phyloP scores from a whole-genome alignment of 64 coral and sea anemone species.

The Orbicella faveolata region DNA sequence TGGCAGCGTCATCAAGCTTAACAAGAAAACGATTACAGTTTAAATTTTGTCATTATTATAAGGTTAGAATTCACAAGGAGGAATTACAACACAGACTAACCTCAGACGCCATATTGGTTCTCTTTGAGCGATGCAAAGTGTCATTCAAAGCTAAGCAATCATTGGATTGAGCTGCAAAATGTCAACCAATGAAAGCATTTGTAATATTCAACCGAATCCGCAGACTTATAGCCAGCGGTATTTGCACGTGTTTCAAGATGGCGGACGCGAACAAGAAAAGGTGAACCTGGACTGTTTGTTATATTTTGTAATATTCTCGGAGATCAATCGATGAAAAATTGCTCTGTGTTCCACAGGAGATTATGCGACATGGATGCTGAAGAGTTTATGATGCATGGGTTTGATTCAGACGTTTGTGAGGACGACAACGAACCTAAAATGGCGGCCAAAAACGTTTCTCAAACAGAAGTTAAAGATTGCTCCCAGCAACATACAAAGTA shows the following conservation, averaged over 20 bases:
- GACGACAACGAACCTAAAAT: background rate
- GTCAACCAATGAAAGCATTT: constrained; percentile 2
- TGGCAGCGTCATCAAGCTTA: constrained; percentile 22
- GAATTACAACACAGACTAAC: background rate
- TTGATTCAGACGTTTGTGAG: constrained; percentile 59
- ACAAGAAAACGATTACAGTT: background rate
- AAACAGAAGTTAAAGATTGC: background rate
- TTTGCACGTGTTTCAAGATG: constrained; percentile 36
- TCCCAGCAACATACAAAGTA: background rate
- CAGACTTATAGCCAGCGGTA: background rate
- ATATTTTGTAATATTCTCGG: background rate
- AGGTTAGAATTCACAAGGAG: background rate
- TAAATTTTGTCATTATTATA: background rate
- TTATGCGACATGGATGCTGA: constrained; percentile 75
- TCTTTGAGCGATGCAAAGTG: background rate
- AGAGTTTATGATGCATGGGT: constrained; percentile 76
- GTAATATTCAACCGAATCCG: background rate
- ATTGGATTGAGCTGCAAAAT: background rate
- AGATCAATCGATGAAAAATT: background rate
- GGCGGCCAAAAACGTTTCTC: background rate
- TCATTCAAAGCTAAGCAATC: background rate
- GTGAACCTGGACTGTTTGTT: background rate
- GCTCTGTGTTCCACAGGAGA: background rate
- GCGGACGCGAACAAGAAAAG: constrained; percentile 12
- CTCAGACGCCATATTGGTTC: constrained; percentile 23